phyloP scores from a whole-genome alignment of 1,140 invertebrate species.

The Heliconius melpomene region DNA sequence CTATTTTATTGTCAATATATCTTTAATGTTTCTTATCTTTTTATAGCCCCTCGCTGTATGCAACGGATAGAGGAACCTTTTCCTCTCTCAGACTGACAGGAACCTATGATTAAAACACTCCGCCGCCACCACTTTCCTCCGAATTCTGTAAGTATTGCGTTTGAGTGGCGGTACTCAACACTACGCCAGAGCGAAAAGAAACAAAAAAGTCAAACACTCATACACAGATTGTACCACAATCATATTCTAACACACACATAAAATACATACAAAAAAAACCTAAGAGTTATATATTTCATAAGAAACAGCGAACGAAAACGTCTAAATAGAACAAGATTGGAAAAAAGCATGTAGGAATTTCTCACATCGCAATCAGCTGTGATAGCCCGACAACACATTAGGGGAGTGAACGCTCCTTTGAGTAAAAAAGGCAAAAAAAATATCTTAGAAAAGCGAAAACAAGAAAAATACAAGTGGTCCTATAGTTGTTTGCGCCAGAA shows the following conservation, averaged over 20 bases:
- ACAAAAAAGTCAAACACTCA: too few relatives aligned
- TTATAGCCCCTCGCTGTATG: not conserved
- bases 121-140: not conserved
- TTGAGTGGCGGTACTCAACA: not conserved
- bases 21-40: not conserved
- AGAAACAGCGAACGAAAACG: not conserved
- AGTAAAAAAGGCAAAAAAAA: conserved; percentile 42
- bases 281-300: not conserved
- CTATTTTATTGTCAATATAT: too few relatives aligned
- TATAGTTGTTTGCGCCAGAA: conserved; percentile 45
- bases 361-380: conserved; percentile 42
- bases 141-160: not conserved
- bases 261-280: not conserved
- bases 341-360: conserved; percentile 23
- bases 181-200: too few relatives aligned
- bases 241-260: not conserved
- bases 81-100: too few relatives aligned
- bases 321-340: conserved; percentile 17
- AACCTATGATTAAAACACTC: not conserved
- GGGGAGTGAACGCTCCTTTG: conserved; percentile 34
- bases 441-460: conserved; percentile 42
- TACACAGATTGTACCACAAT: not conserved
- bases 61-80: too few relatives aligned
- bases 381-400: conserved; percentile 43
- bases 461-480: conserved; percentile 44